Conservation (phyloP, 2,113 vertebrate genomes). For the Brachypteracias leptosomus region DNA sequence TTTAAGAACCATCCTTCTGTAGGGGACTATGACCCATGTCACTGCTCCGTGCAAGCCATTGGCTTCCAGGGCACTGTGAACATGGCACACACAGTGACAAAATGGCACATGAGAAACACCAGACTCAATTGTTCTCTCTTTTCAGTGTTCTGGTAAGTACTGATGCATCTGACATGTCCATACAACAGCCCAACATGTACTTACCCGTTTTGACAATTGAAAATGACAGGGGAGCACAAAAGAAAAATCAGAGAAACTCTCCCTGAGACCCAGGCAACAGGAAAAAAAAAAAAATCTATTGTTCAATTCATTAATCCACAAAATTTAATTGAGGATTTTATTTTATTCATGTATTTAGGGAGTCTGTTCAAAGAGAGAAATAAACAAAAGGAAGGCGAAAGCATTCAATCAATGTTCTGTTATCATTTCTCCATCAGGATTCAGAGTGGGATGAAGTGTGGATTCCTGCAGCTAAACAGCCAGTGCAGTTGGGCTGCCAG, state of each 20-base stretch:
- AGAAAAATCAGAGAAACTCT: neutral
- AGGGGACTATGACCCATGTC: neutral
- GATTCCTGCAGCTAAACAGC: slow-evolving; percentile 5
- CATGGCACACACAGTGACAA: neutral
- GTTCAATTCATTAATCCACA: neutral
- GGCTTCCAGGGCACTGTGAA: neutral
- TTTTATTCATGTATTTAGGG: neutral
- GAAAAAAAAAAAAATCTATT: neutral
- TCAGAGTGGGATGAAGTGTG: neutral
- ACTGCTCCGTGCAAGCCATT: neutral
- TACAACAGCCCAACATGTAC: neutral
- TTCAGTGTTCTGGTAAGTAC: neutral
- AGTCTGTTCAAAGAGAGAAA: neutral
- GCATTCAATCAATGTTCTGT: neutral
- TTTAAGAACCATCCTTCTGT: neutral
- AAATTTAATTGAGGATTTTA: neutral
- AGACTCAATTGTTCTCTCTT: neutral
- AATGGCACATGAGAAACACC: neutral
- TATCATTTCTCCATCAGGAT: neutral
- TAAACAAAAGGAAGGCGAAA: neutral
- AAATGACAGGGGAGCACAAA: neutral
- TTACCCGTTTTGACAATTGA: neutral
- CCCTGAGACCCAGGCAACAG: neutral
- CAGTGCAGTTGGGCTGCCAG: neutral
- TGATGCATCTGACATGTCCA: neutral